Percentiles rank a stretch among this genome's conserved stretches.
These are phyloP conservation scores for Acleris literana DNA, from an alignment of 2,888 invertebrate genomes.

Conservation along the genomic window DNA sequence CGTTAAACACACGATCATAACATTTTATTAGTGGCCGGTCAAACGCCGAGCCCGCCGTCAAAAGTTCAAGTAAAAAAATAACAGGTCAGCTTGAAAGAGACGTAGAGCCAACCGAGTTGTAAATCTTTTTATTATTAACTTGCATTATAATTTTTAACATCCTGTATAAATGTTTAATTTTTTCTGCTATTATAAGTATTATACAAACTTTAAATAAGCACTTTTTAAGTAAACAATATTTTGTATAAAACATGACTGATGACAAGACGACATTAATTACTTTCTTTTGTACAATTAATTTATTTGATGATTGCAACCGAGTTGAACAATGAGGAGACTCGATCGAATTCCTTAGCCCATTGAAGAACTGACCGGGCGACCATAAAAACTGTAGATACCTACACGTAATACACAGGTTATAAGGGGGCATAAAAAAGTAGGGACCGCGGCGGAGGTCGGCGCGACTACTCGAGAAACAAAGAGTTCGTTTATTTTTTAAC, in stretches of 20 bases:
- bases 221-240: neutral
- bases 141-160: neutral
- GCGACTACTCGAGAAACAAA: slow-evolving; percentile 83
- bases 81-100: slow-evolving; percentile 81
- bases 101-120: slow-evolving; percentile 71
- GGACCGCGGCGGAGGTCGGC: slow-evolving; percentile 82
- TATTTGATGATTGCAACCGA: slow-evolving; percentile 31
- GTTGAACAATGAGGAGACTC: slow-evolving; percentile 74
- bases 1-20: slow-evolving; percentile 84
- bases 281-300: slow-evolving; percentile 34
- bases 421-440: slow-evolving; percentile 82
- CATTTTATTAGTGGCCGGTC: slow-evolving; percentile 83
- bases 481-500: slow-evolving; percentile 84
- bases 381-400: slow-evolving; percentile 83
- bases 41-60: slow-evolving; percentile 79
- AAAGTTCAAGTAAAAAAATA: slow-evolving; percentile 78
- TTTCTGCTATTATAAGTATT: neutral
- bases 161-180: neutral
- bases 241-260: neutral
- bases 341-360: slow-evolving; percentile 83
- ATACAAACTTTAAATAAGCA: neutral
- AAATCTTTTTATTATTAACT: slow-evolving; percentile 50
- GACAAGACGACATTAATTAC: slow-evolving; percentile 29
- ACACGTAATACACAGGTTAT: slow-evolving; percentile 84
- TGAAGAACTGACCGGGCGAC: slow-evolving; percentile 81